Evolutionary conservation across 1,140 invertebrate species (phyloP).

Genomic region (Ceratina calcarata): DNA sequence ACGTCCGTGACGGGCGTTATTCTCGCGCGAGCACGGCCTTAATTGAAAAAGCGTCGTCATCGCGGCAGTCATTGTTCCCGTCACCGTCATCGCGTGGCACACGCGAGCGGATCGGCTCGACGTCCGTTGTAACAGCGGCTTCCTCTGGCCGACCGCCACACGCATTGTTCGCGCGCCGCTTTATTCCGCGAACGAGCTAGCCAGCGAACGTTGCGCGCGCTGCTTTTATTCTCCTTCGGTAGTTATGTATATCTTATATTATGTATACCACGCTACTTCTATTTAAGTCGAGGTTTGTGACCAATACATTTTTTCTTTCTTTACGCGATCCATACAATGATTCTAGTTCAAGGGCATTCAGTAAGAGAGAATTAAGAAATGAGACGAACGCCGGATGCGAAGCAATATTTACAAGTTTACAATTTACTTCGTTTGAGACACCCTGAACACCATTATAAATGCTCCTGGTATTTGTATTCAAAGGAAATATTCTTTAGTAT

Average conservation of each 20-base stretch:
- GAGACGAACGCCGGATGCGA: too few species aligned
- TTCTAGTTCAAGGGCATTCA: neutral
- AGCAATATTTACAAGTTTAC: too few species aligned
- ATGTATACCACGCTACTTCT: neutral
- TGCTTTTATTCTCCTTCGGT: too few species aligned
- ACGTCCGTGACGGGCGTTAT: conserved; percentile 11
- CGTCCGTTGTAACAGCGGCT: conserved; percentile 8
- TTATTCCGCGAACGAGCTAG: neutral
- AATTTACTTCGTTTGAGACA: too few species aligned
- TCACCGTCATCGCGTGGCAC: conserved; percentile 16
- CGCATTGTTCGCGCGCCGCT: conserved; percentile 4
- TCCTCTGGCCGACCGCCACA: conserved; percentile 9
- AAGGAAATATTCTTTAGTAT: too few species aligned
- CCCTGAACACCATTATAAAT: too few species aligned
- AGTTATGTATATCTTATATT: too few species aligned
- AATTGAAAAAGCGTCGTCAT: conserved; percentile 35
- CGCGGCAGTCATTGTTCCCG: conserved; percentile 17
- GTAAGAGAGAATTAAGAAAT: neutral
- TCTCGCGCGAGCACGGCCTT: conserved; percentile 27
- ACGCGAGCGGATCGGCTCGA: conserved; percentile 8
- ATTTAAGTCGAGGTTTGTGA: neutral
- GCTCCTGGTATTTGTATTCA: too few species aligned
- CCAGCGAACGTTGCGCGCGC: too few species aligned
- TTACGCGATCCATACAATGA: neutral
- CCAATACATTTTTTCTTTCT: neutral